Evolutionary conservation across 2,888 invertebrate species (phyloP), one percentile per base, ranked within the genome.

Genomic region (Sicus ferrugineus): DNA sequence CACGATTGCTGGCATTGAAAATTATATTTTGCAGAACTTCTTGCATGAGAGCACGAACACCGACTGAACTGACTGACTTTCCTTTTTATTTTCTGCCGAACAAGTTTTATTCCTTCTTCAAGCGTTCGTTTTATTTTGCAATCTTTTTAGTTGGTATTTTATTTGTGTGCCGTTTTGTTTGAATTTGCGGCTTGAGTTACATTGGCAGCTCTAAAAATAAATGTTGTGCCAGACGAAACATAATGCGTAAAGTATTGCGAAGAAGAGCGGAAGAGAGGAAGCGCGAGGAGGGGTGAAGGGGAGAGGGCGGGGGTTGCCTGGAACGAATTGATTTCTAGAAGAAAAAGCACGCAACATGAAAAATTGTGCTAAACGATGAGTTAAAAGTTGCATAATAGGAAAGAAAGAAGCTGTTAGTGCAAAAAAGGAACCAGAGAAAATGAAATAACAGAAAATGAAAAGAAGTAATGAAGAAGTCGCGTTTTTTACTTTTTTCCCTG

Each of bases 1-100:
- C 72, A 74, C 72, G 72, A 72, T 70, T 70, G 72, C 69, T 75
- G 75, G 73, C 74, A 73, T 73, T 77, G 75, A 75, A 77, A 76
- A 78, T 76, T 69, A 66, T 70, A 77, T 76, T 79, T 79, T 77
- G 66, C 71, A 66, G 77, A 78, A 78, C 46, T 71, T 73, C 26
- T 46, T 42, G 28, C 42, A 26, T 42, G 1, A 63, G 26, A 42
- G 42, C 62, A 46, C 46, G n/a, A 30, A 42, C 9, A 26, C n/a
- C 26, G 16, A 38, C 9, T 46, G 16, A 21, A 30, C 11, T 23
- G 23, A 26, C 28, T 34, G 23, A 34, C 21, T 34, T 38, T 59
- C 11, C 23, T 50, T 31, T 19, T 21, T n/a, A 11, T 16, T 59
- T 59, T 59, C 16, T 31, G 19, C 26, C 5, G 11, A 34, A 34